A percentile compares a stretch with the other conserved stretches of the same genome.
These are phyloP conservation scores for Actias luna DNA, from an alignment of 2,888 invertebrate genomes.

Conservation along the genomic window DNA sequence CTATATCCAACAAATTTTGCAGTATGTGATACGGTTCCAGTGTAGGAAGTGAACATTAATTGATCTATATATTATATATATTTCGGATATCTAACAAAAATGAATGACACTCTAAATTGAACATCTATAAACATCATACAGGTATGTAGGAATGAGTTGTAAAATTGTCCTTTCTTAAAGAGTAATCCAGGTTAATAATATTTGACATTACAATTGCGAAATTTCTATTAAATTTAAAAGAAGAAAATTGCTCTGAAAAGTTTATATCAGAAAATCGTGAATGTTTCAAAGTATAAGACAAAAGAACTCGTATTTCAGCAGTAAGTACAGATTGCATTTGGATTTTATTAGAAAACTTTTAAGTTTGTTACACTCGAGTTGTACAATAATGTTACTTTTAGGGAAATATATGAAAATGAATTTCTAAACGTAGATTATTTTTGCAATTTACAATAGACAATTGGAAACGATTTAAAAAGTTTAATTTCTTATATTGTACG, in stretches of 20 bases:
- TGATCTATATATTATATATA: too few species aligned
- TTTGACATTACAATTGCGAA: neutral
- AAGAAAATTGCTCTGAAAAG: constrained; percentile 37
- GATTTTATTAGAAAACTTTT: constrained; percentile 53
- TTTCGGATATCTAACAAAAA: neutral
- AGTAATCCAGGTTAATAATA: neutral
- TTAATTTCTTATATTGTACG: neutral
- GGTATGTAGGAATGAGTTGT: neutral
- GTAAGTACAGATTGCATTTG: constrained; percentile 47
- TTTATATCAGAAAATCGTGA: constrained; percentile 38
- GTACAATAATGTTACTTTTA: constrained; percentile 13
- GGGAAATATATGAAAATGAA: constrained; percentile 2
- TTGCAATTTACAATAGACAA: neutral
- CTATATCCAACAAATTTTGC: constrained; percentile 41
- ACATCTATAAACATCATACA: neutral
- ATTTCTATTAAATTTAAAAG: constrained; percentile 1
- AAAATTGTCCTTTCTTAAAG: neutral
- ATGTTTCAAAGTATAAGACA: constrained; percentile 41
- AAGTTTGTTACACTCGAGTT: constrained; percentile 17
- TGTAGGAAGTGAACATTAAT: neutral
- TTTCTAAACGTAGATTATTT: constrained; percentile 4
- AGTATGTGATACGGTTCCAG: neutral
- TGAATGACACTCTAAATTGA: neutral
- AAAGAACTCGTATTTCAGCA: constrained; percentile 45
- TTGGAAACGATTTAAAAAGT: neutral